These are phyloP conservation scores for Agriotes lineatus DNA, from an alignment of 2,888 invertebrate species.

Conservation along the genomic window DNA sequence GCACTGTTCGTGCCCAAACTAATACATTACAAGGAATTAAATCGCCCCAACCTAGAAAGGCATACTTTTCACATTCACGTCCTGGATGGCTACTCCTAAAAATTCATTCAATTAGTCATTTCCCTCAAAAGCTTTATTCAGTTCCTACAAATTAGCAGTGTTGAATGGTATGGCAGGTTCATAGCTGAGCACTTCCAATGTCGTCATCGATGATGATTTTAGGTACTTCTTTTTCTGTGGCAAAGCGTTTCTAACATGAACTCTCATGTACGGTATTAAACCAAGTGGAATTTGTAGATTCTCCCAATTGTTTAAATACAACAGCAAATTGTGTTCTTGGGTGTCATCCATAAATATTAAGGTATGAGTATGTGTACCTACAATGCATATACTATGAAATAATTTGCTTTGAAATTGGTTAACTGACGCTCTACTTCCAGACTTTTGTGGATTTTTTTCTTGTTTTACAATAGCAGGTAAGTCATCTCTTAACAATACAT, in stretches of 20 bases:
- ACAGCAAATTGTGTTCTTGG: conserved; percentile 32
- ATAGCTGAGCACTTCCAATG: conserved; percentile 48
- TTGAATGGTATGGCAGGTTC: conserved; percentile 44
- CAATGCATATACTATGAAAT: too few species aligned
- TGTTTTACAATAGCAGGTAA: too few species aligned
- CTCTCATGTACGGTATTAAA: conserved; percentile 47
- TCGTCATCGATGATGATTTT: conserved; percentile 47
- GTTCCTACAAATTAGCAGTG: conserved; percentile 51
- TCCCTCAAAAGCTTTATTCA: too few species aligned
- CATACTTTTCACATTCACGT: conserved; percentile 18
- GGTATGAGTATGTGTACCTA: conserved; percentile 26
- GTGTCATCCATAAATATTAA: conserved; percentile 27
- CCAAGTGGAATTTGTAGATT: conserved; percentile 48
- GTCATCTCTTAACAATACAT: too few species aligned
- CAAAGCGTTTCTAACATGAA: conserved; percentile 46
- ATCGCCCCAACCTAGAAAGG: conserved; percentile 31
- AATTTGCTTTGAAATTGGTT: too few species aligned
- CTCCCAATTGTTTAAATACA: conserved; percentile 50
- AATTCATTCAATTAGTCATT: too few species aligned
- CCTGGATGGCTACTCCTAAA: neutral
- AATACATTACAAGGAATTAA: conserved; percentile 28
- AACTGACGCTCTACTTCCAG: too few species aligned
- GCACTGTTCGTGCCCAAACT: conserved; percentile 8
- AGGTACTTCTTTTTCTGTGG: conserved; percentile 49
- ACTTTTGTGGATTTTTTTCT: too few species aligned